A percentile compares a stretch with the other conserved stretches of the same genome.
phyloP scores from a whole-genome alignment of 2,888 invertebrate species.

The Drosophila nigritarsus region DNA sequence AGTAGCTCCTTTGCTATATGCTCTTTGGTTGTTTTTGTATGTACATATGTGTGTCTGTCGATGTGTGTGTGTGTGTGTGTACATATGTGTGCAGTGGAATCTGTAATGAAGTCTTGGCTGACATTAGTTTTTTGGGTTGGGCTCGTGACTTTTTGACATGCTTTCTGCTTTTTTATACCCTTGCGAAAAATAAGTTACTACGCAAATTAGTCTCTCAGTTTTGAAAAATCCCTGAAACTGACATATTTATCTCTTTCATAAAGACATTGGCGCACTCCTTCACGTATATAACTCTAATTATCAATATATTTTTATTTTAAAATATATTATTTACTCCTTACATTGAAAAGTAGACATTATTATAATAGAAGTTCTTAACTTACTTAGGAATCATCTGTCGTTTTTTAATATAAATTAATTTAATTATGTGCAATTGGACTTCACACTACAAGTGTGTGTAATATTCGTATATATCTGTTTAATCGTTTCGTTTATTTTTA shows the following conservation, averaged over 20 bases:
- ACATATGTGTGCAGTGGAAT: not conserved
- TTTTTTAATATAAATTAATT: not conserved
- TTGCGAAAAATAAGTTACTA: not conserved
- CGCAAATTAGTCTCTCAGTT: not conserved
- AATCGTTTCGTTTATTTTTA: fast-evolving
- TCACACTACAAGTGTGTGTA: not conserved
- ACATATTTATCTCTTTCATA: not conserved
- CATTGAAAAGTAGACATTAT: not conserved
- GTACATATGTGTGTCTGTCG: not conserved
- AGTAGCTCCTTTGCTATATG: slow-evolving; percentile 35
- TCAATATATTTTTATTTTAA: not conserved
- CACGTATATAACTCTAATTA: not conserved
- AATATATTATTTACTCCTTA: not conserved
- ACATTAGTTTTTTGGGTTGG: slow-evolving; percentile 31
- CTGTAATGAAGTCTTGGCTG: slow-evolving; percentile 57
- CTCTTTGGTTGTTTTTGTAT: not conserved
- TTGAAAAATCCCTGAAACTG: not conserved
- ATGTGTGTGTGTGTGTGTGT: not conserved
- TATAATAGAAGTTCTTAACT: not conserved
- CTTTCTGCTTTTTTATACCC: slow-evolving; percentile 9
- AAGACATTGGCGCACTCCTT: not conserved
- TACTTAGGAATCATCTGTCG: not conserved
- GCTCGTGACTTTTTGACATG: slow-evolving; percentile 41
- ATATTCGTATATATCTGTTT: not conserved
- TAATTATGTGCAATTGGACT: not conserved